phyloP scores from a whole-genome alignment of 1,140 invertebrate genomes.

The Chelonus insularis region DNA sequence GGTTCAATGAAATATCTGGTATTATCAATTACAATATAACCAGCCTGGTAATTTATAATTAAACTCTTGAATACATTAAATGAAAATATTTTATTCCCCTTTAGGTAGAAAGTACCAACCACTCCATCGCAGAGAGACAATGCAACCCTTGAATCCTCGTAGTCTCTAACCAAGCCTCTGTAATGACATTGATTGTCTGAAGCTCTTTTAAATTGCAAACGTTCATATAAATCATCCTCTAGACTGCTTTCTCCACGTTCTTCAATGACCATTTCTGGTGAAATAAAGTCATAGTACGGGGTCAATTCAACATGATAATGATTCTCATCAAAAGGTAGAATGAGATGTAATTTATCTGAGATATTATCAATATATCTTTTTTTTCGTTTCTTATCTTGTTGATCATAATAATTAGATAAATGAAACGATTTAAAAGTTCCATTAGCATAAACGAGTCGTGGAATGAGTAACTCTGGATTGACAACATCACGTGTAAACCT shows the following conservation, averaged over 20 bases:
- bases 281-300: constrained; percentile 63
- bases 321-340: constrained; percentile 54
- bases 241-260: constrained; percentile 41
- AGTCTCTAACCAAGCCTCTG: constrained; percentile 58
- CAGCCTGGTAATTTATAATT: constrained; percentile 44
- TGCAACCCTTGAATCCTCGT: constrained; percentile 60
- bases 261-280: constrained; percentile 64
- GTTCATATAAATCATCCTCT: constrained; percentile 40
- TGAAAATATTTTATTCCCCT: background rate
- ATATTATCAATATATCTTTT: constrained; percentile 31
- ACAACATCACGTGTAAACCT: constrained; percentile 56
- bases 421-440: constrained; percentile 58
- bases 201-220: constrained; percentile 34
- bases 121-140: constrained; percentile 67
- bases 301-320: constrained; percentile 59
- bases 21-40: constrained; percentile 55
- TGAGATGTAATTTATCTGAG: constrained; percentile 57
- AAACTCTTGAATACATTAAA: background rate
- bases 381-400: constrained; percentile 34
- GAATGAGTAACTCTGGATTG: constrained; percentile 58
- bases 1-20: constrained; percentile 62
- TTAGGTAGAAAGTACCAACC: constrained; percentile 53
- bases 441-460: constrained; percentile 53
- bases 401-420: constrained; percentile 56
- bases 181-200: constrained; percentile 62